Evolutionary conservation across 1,140 invertebrate species (phyloP), one percentile per base, ranked within the genome.

Genomic region (Lethrus apterus): DNA sequence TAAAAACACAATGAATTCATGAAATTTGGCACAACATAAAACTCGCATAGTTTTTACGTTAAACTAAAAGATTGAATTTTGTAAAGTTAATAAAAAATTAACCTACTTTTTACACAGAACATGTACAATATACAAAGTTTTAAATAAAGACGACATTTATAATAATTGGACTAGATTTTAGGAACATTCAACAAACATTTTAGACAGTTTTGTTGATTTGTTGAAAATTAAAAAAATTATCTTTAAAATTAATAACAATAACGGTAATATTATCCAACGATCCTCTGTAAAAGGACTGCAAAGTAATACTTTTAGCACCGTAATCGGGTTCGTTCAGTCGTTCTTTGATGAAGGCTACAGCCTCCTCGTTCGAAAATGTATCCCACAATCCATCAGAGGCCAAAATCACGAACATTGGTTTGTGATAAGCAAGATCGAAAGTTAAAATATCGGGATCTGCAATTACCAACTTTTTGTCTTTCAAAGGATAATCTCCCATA

Each of bases 361-460:
- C 93, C 67, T 96, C 92, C 67, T 96, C 91, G 68, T 96, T 97
- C 11, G 78, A 78, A 61, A 95, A 93, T 19, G 87, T 92, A 68
- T 97, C 94, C 93, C 93, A 97, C 5, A 98, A 73, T 8, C 94
- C 94, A 76, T 97, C 94, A 2, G 91, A 88, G 8, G 93, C 94
- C 15, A 97, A 69, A 46, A 98, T 82, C 46, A 96, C 69, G 69
- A 97, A 97, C 68, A 82, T 76, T 1, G 93, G 90, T 62, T 82
- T 84, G 57, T 89, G 84, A 67, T 88, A 83, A 31, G 74, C 73
- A 32, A 93, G 65, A 66, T 95, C 86, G 66, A 97, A 95, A n/a
- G 89, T 92, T 45, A 93, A 70, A 57, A 98, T 90, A 65, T 98
- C 93, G 15, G 94, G 94, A 65, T 94, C 88, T 2, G 93, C 91